phyloP scores from a whole-genome alignment of 2,113 vertebrate species.

The Notechis scutatus region DNA sequence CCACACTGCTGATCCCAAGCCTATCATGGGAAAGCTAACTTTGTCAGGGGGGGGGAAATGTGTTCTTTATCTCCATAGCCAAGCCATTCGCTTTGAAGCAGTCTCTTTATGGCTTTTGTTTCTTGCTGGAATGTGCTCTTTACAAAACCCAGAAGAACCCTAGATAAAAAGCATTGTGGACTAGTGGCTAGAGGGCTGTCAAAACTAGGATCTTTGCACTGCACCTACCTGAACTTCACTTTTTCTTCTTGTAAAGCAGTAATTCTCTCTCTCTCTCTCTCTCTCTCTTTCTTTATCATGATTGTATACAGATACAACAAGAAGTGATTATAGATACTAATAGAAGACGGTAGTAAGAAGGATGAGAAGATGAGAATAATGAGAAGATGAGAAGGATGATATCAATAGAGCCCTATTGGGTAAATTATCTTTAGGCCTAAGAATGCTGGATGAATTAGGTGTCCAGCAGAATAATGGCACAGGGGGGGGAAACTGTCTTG shows the following conservation, averaged over 20 bases:
- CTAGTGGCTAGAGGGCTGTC: background rate
- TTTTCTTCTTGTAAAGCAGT: background rate
- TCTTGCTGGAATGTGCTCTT: background rate
- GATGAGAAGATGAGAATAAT: no score
- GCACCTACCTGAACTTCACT: background rate
- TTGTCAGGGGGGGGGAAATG: background rate
- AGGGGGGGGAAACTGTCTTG: no score
- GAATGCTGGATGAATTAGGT: no score
- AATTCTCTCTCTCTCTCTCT: background rate
- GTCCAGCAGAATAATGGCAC: no score
- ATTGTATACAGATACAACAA: no score
- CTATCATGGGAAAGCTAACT: background rate
- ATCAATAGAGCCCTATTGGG: no score
- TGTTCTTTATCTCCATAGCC: background rate
- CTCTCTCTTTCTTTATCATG: background rate
- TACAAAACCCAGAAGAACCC: background rate
- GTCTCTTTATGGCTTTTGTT: background rate
- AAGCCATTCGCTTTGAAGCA: constrained; percentile 2
- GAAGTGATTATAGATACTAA: no score
- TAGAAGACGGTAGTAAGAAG: no score
- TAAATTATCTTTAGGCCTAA: no score
- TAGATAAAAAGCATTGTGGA: background rate
- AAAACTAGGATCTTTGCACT: background rate
- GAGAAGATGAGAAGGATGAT: no score
- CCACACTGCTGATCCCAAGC: background rate